Conservation (phyloP, 2,113 vertebrate species). For the Aramus guarauna region DNA sequence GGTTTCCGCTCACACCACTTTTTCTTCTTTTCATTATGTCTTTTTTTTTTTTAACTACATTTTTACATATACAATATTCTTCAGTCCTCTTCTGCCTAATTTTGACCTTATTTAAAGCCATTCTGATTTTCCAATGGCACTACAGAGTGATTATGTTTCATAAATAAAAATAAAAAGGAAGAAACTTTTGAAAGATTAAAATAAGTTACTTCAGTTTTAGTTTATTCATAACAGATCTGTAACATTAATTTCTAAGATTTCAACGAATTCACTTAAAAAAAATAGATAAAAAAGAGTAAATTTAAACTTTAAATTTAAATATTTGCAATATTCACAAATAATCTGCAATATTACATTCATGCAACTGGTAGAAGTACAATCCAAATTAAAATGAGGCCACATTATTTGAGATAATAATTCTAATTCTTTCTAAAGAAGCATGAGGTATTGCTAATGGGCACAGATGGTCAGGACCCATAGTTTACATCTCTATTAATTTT, state of each 20-base stretch:
- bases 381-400: background rate
- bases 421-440: background rate
- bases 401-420: background rate
- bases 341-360: background rate
- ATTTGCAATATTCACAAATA: background rate
- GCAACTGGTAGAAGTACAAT: accelerated
- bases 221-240: background rate
- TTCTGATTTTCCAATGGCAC: background rate
- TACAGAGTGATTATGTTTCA: background rate
- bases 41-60: background rate
- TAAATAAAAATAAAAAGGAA: background rate
- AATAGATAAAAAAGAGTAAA: background rate
- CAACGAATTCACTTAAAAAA: background rate
- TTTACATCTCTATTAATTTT: background rate
- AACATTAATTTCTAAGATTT: background rate
- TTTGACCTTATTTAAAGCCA: background rate
- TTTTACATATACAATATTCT: background rate
- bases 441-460: background rate
- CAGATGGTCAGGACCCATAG: background rate
- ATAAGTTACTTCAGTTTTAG: background rate
- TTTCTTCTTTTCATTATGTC: background rate
- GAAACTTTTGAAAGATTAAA: background rate
- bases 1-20: background rate
- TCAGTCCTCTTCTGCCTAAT: background rate
- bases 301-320: background rate